These are phyloP conservation scores for Perognathus longimembris DNA, from an alignment of 2,113 vertebrate species.

Conservation along the genomic window DNA sequence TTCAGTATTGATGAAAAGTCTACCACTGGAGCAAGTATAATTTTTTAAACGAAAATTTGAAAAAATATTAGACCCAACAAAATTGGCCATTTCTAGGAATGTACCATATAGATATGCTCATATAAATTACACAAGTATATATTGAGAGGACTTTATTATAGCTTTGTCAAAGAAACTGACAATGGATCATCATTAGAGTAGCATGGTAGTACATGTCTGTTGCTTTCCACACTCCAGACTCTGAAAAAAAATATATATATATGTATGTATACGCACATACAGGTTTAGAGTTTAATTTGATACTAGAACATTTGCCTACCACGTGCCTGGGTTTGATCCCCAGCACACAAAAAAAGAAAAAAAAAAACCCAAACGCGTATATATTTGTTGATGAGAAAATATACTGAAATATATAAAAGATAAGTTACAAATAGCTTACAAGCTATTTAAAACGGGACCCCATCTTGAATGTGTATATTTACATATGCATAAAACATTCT, in stretches of 20 bases:
- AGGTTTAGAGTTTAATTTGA: too few relatives aligned
- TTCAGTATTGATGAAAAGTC: conserved; percentile 18
- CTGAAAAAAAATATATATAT: too few relatives aligned
- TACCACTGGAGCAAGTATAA: conserved; percentile 35
- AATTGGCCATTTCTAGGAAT: conserved; percentile 6
- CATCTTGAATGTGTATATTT: conserved; percentile 30
- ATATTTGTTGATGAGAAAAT: not conserved
- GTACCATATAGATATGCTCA: not conserved
- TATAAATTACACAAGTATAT: conserved; percentile 26
- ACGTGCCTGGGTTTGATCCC: not conserved
- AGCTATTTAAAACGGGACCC: conserved; percentile 4
- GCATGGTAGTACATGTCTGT: not conserved
- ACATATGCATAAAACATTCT: not conserved
- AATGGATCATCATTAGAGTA: not conserved
- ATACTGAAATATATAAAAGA: conserved; percentile 30
- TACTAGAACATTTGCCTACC: too few relatives aligned
- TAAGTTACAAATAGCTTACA: conserved; percentile 31
- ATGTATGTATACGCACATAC: too few relatives aligned
- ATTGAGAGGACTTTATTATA: not conserved
- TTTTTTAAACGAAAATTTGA: not conserved
- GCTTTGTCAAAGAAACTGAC: conserved; percentile 46
- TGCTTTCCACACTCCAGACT: too few relatives aligned
- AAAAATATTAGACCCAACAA: not conserved
- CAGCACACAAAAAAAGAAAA: not conserved
- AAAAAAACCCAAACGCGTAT: not conserved